These are phyloP conservation scores for Nasonia giraulti DNA, from an alignment of 1,140 invertebrate species.

Conservation along the genomic window DNA sequence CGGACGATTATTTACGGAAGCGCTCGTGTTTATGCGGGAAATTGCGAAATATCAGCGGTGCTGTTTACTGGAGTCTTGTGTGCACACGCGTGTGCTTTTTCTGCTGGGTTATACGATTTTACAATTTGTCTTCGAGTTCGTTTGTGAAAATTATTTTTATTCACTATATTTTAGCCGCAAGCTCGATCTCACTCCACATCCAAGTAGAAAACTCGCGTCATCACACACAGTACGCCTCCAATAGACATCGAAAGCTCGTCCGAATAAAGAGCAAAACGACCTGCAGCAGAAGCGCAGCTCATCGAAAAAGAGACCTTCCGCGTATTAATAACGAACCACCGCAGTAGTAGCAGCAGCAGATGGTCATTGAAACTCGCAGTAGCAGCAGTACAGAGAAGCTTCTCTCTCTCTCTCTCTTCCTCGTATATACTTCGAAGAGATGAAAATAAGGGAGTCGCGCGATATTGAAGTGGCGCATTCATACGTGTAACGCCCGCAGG, in stretches of 20 bases:
- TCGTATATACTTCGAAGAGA: neutral
- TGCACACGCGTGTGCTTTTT: too few species aligned
- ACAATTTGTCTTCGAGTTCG: too few species aligned
- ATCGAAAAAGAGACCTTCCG: neutral
- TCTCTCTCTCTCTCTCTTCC: too few species aligned
- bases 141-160: too few species aligned
- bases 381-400: neutral
- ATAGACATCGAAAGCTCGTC: neutral
- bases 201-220: neutral
- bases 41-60: too few species aligned
- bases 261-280: neutral
- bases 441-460: neutral
- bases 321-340: conserved; percentile 29
- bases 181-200: too few species aligned
- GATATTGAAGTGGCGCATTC: conserved; percentile 33
- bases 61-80: too few species aligned
- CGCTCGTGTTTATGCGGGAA: neutral
- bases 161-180: too few species aligned
- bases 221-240: neutral
- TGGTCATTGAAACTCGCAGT: conserved; percentile 5
- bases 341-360: neutral
- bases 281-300: neutral
- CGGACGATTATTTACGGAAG: neutral
- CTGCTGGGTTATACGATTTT: too few species aligned
- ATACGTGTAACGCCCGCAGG: conserved; percentile 27